Evolutionary conservation across 37 sponge, comb jelly and placozoan species (phyloP).

Genomic region (Spongia lamella): DNA sequence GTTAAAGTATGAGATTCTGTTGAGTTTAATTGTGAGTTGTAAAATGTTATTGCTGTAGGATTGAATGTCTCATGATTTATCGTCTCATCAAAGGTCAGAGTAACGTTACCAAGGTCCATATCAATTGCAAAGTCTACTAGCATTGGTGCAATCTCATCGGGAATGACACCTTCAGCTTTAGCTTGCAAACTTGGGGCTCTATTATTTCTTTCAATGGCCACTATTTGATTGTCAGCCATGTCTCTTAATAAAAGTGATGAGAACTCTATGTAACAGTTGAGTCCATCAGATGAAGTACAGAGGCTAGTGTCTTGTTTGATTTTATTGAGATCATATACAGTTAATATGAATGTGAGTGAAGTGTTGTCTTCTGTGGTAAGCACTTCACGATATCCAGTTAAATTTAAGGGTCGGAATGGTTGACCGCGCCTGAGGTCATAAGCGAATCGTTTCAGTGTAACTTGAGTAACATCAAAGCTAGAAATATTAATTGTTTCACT

Average conservation of each 20-base stretch:
- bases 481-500: constrained; percentile 83
- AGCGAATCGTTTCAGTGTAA: constrained; percentile 61
- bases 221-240: constrained; percentile 67
- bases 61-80: constrained; percentile 61
- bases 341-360: constrained; percentile 48
- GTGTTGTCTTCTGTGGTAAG: constrained; percentile 50
- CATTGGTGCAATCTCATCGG: constrained; percentile 57
- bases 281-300: constrained; percentile 20
- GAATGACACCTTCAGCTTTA: constrained; percentile 5
- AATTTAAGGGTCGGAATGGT: constrained; percentile 17
- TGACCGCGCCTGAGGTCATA: constrained; percentile 14
- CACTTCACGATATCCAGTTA: constrained; percentile 57
- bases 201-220: constrained; percentile 11
- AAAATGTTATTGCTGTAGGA: constrained; percentile 76
- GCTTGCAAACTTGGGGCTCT: constrained; percentile 1
- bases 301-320: constrained; percentile 69
- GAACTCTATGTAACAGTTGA: constrained; percentile 68
- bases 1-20: constrained; percentile 63
- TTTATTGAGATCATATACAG: constrained; percentile 61
- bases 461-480: constrained; percentile 47
- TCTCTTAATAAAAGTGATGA: constrained; percentile 48
- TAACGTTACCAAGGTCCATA: constrained; percentile 64
- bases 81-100: constrained; percentile 86
- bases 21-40: constrained; percentile 29
- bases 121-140: constrained; percentile 75